A percentile compares a stretch with the other conserved stretches of the same genome.
These are phyloP conservation scores for Campoplex nolae DNA, from an alignment of 2,888 invertebrate species.

Conservation along the genomic window DNA sequence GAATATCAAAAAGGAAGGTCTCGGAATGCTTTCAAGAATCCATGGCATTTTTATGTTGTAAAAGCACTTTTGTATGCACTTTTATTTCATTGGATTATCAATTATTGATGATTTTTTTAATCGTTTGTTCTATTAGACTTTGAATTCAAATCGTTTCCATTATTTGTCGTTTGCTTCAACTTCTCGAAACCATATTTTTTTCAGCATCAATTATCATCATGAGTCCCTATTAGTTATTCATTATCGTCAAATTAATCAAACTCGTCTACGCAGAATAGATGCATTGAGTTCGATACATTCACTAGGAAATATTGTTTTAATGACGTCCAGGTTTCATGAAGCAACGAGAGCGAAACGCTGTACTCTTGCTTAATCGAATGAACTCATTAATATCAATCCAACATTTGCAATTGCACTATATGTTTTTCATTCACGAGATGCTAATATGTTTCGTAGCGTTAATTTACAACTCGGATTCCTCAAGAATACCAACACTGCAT, in stretches of 20 bases:
- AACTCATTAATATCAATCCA: conserved; percentile 66
- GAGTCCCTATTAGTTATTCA: conserved; percentile 45
- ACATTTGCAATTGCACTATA: conserved; percentile 21
- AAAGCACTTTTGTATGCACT: background rate
- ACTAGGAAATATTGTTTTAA: conserved; percentile 49
- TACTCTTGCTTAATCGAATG: conserved; percentile 62
- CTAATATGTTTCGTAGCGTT: conserved; percentile 46
- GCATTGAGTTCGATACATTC: conserved; percentile 35
- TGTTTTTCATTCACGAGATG: conserved; percentile 36
- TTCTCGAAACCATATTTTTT: background rate
- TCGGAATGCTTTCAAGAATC: conserved; percentile 37
- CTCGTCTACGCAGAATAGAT: conserved; percentile 26
- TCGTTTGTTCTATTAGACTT: background rate
- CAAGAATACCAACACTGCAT: conserved; percentile 5
- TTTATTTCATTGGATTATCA: background rate
- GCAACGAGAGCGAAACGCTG: conserved; percentile 56
- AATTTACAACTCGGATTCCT: conserved; percentile 10
- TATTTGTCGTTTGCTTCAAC: background rate
- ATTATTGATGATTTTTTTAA: background rate
- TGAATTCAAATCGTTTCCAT: background rate
- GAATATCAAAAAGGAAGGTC: conserved; percentile 21
- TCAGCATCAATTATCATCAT: conserved; percentile 33
- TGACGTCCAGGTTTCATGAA: conserved; percentile 38
- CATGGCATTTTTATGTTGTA: background rate
- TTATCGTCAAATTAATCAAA: conserved; percentile 52